Evolutionary conservation across 2,888 invertebrate genomes (phyloP).

Genomic region (Dorcus hopei): DNA sequence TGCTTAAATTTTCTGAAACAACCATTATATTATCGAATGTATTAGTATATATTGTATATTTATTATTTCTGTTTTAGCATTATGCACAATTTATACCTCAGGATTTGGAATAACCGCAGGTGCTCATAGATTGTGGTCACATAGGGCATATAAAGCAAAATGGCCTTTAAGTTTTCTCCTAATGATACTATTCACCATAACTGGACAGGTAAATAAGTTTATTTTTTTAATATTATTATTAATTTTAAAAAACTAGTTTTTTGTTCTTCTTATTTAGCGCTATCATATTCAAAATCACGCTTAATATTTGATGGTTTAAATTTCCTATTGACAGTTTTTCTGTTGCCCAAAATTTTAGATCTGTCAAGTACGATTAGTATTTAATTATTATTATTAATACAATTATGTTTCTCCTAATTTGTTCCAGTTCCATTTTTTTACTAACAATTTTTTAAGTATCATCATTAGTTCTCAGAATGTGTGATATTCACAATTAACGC

Average conservation of each 20-base stretch:
- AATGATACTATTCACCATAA: conserved; percentile 70
- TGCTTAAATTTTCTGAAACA: too few species aligned
- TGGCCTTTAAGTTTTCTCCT: conserved; percentile 67
- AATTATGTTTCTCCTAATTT: too few species aligned
- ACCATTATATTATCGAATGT: neutral
- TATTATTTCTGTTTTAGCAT: conserved; percentile 48
- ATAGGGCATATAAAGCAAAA: conserved; percentile 71
- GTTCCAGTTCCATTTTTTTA: too few species aligned
- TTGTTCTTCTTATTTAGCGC: neutral
- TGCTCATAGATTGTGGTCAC: conserved; percentile 78
- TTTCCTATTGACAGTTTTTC: too few species aligned
- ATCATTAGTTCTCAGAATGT: too few species aligned
- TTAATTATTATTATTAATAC: too few species aligned
- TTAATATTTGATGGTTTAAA: too few species aligned
- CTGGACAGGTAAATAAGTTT: conserved; percentile 66
- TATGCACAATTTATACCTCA: conserved; percentile 64
- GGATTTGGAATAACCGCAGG: conserved; percentile 82
- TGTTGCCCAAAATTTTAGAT: too few species aligned
- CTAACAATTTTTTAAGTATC: too few species aligned
- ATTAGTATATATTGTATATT: neutral
- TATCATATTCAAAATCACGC: neutral
- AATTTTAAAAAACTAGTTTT: neutral
- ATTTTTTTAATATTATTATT: neutral
- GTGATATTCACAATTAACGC: too few species aligned
- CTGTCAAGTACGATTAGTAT: too few species aligned